A percentile compares a stretch with the other conserved stretches of the same genome.
phyloP scores from a whole-genome alignment of 2,113 vertebrate genomes.

The Gnathonemus echidnorhynchus region DNA sequence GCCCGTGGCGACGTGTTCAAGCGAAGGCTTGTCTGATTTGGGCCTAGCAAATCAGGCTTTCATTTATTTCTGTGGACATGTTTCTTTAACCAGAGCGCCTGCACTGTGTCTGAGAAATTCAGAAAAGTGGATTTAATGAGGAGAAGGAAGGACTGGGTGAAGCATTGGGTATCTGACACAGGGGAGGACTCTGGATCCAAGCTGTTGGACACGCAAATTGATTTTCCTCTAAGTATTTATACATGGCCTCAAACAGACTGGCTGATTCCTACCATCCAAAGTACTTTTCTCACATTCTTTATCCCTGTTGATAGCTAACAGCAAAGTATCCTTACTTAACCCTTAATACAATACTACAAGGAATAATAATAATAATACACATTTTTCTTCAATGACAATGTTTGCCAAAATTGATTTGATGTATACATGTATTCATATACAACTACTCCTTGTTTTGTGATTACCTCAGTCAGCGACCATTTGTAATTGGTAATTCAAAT shows the following conservation, averaged over 20 bases:
- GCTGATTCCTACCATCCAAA: background rate
- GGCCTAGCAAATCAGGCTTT: background rate
- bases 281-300: background rate
- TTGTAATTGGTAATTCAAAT: too few species aligned
- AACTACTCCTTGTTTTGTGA: too few species aligned
- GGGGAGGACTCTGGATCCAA: background rate
- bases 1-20: background rate
- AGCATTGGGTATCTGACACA: background rate
- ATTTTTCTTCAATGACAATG: too few species aligned
- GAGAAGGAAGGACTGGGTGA: background rate
- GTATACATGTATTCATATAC: too few species aligned
- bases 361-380: background rate
- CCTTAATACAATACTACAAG: background rate
- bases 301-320: background rate
- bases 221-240: background rate
- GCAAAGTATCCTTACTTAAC: too few species aligned
- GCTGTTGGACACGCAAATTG: background rate
- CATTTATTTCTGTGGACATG: background rate
- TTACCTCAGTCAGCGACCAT: too few species aligned
- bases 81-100: background rate
- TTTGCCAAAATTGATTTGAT: too few species aligned
- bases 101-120: background rate
- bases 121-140: background rate
- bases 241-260: background rate
- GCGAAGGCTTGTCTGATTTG: background rate